phyloP scores from a whole-genome alignment of 1,140 invertebrate genomes.

The Drosophila seguyi region DNA sequence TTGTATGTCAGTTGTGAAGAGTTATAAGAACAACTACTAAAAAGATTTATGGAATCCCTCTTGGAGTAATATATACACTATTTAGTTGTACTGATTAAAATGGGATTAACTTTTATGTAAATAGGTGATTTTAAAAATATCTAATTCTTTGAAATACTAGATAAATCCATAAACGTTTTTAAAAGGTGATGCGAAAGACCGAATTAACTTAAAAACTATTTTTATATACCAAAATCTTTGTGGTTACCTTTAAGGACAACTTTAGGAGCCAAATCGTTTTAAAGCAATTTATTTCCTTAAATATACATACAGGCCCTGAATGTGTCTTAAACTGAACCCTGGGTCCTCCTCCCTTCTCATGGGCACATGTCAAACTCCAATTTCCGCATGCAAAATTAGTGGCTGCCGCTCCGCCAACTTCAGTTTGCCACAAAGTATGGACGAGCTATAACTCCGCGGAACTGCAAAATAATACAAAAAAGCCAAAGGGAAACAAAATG shows the following conservation, averaged over 20 bases:
- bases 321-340: background rate
- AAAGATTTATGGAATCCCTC: too few relatives aligned
- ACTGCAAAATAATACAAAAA: conserved; percentile 46
- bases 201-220: background rate
- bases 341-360: background rate
- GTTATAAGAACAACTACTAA: too few relatives aligned
- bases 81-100: too few relatives aligned
- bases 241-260: background rate
- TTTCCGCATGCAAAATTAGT: conserved; percentile 59
- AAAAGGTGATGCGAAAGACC: too few relatives aligned
- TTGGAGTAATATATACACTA: too few relatives aligned
- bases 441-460: conserved; percentile 12
- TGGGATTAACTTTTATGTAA: too few relatives aligned
- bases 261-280: background rate
- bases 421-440: conserved; percentile 31
- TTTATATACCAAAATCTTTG: background rate
- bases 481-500: conserved; percentile 35
- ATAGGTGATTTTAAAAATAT: too few relatives aligned
- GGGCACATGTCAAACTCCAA: conserved; percentile 59
- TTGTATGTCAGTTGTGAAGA: too few relatives aligned
- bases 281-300: background rate
- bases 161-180: too few relatives aligned
- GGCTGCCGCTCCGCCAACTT: conserved; percentile 27
- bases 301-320: background rate
- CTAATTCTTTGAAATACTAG: background rate